Evolutionary conservation across 1,140 invertebrate genomes (phyloP), one percentile per base, ranked within the genome.

Genomic region (Zaprionus davidi): DNA sequence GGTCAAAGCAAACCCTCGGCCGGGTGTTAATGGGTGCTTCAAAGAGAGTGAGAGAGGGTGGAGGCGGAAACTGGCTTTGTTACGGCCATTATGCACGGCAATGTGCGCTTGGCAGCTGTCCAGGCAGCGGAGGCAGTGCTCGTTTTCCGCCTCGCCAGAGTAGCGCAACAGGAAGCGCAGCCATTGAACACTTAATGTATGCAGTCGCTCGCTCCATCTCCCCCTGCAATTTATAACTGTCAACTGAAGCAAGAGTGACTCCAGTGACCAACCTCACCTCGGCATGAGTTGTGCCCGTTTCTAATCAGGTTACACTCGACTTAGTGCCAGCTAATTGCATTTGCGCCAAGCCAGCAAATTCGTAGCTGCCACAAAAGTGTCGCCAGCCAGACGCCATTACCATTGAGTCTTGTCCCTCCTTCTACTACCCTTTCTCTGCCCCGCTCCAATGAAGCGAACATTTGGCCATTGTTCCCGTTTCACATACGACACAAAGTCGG

Each of bases 151-250:
- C 53, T 67, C 41, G 31, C 20, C 53, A 41, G 34, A 24, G 28
- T 49, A 31, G 64, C 51, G 79, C 82, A 86, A 87, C 84, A 87
- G 83, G 84, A 87, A 74, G 72, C 55, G 66, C 77, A 86, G 83
- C 76, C 84, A 88, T 75, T 86, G 83, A 86, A 80, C 84, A 86
- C 64, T 83, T 83, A 86, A 86, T 86, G 84, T 76, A 76, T 88
- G 80, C 83, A 86, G 73, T 46, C 62, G 7, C 46, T 20, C 7
- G 15, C 11, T 28, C 64, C 38, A 41, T 2, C 36, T 34, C 24
- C 13, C 22, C 2, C 46, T 55, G 46, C 49, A 55, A 73, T 73
- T 74, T 74, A 74, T 74, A 66, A 26, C 46, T 53, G 62, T 22
- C 62, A 64, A 38, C 15, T 44, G 26, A 26, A 44, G 26, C 36